Evolutionary conservation across 2,888 invertebrate species (phyloP).

Genomic region (Eutolmus rufibarbis): DNA sequence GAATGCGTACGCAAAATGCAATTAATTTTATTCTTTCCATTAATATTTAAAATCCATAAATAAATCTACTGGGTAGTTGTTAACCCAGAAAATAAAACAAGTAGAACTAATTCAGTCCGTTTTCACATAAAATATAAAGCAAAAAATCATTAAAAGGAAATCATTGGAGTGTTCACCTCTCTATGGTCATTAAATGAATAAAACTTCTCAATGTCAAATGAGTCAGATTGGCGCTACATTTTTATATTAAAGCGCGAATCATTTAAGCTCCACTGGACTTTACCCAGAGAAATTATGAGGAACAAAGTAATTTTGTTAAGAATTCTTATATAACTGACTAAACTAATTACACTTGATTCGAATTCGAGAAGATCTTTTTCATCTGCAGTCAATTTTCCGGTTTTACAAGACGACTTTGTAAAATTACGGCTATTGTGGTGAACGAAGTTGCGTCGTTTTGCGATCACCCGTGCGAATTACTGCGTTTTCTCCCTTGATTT

Average conservation of each 20-base stretch:
- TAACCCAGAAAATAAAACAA: neutral
- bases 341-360: neutral
- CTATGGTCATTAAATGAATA: neutral
- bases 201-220: neutral
- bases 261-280: neutral
- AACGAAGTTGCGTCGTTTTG: neutral
- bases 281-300: neutral
- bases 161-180: neutral
- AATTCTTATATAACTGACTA: neutral
- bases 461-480: neutral
- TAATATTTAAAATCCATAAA: neutral
- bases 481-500: neutral
- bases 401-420: neutral
- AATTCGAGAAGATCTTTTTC: neutral
- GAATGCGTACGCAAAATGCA: neutral
- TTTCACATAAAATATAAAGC: neutral
- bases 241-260: neutral
- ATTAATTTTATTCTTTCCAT: neutral
- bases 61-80: neutral
- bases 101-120: neutral
- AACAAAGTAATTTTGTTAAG: neutral
- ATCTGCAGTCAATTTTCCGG: neutral
- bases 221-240: neutral
- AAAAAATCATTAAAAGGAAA: neutral
- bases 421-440: neutral